Conservation (phyloP, 2,113 vertebrate species). For the Alectura lathami region DNA sequence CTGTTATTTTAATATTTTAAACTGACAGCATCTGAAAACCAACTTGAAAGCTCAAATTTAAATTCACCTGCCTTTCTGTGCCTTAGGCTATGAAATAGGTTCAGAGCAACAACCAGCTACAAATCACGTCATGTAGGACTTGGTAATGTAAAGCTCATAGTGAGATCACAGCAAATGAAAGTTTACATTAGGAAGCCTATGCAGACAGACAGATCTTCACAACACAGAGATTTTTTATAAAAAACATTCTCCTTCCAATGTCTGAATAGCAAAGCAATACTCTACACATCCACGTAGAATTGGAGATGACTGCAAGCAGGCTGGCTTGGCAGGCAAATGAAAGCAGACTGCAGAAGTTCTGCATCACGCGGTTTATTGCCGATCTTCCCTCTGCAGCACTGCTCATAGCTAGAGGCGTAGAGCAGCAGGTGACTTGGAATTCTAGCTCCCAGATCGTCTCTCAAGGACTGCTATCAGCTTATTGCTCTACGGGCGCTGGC, state of each 20-base stretch:
- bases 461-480: background rate
- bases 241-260: background rate
- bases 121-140: slow-evolving; percentile 28
- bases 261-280: background rate
- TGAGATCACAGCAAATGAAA: slow-evolving; percentile 23
- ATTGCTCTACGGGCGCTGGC: background rate
- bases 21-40: slow-evolving; percentile 20
- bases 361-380: background rate
- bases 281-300: background rate
- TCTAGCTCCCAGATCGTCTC: background rate
- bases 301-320: background rate
- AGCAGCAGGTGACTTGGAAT: background rate
- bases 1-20: slow-evolving; percentile 42
- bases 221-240: background rate
- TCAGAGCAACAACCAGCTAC: slow-evolving; percentile 38
- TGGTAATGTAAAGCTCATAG: background rate
- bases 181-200: background rate
- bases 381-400: background rate
- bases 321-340: background rate
- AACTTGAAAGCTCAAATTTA: slow-evolving; percentile 40
- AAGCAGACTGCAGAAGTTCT: background rate
- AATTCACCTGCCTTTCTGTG: slow-evolving; percentile 45
- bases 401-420: background rate
- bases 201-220: background rate
- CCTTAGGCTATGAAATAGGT: slow-evolving; percentile 22